A percentile compares a stretch with the other conserved stretches of the same genome.
Evolutionary conservation across 2,888 invertebrate genomes (phyloP).

Genomic region (Fragum fragum): DNA sequence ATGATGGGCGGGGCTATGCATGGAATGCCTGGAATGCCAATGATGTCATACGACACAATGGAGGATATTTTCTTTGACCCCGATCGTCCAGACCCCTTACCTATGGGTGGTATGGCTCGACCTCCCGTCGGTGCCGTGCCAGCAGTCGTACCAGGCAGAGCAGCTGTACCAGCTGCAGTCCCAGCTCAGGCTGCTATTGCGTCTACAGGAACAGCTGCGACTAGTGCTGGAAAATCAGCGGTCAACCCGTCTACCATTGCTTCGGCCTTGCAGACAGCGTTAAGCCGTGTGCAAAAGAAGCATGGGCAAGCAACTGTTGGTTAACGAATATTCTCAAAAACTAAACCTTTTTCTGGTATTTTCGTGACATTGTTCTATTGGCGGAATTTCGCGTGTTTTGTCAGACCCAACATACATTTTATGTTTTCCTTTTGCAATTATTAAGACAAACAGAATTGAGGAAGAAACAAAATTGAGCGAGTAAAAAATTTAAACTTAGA

Average conservation of each 20-base stretch:
- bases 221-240: background rate
- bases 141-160: background rate
- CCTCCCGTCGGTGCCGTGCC: background rate
- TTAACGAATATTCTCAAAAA: no score
- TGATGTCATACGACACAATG: conserved; percentile 52
- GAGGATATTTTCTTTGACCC: conserved; percentile 44
- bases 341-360: no score
- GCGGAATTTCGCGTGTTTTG: no score
- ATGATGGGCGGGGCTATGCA: conserved; percentile 36
- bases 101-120: no score
- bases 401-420: no score
- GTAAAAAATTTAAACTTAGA: no score
- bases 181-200: background rate
- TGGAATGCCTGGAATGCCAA: conserved; percentile 35
- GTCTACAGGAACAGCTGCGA: background rate
- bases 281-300: conserved; percentile 46
- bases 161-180: background rate
- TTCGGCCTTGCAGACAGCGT: conserved; percentile 46
- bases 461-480: no score
- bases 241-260: conserved; percentile 33
- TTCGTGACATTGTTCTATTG: no score
- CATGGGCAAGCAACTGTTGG: conserved; percentile 12
- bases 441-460: no score
- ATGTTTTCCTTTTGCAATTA: no score
- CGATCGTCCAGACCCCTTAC: conserved; percentile 29